phyloP scores from a whole-genome alignment of 2,797 vertebrate genomes.

The Urosaurus nigricauda region DNA sequence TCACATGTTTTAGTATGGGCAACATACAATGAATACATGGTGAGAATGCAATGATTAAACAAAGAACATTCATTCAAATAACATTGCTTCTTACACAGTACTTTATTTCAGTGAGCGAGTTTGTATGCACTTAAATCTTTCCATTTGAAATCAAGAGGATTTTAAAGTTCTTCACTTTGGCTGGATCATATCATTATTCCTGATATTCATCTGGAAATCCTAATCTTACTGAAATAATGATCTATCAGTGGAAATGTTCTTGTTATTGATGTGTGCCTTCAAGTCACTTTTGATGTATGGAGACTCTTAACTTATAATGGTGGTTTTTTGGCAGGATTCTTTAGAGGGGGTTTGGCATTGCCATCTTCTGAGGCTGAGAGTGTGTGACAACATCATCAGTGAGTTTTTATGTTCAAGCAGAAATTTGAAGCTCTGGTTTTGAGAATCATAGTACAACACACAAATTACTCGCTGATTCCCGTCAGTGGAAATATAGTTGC shows the following conservation, averaged over 20 bases:
- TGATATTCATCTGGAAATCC: not conserved
- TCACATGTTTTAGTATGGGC: not conserved
- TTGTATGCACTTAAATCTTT: not conserved
- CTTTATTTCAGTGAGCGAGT: not conserved
- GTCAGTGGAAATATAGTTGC: not conserved
- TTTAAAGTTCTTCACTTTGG: not conserved
- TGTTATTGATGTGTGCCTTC: no score
- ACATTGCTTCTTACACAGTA: not conserved
- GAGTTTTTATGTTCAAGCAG: no score
- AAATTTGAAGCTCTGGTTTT: no score
- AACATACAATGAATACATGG: not conserved
- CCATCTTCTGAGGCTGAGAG: no score
- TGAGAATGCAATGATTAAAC: not conserved
- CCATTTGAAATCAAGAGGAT: not conserved
- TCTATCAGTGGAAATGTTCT: not conserved
- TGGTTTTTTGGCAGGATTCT: no score
- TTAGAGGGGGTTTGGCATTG: no score
- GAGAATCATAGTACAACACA: no score
- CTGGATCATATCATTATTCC: not conserved
- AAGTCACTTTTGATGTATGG: no score
- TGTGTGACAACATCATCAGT: no score
- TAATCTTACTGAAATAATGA: not conserved
- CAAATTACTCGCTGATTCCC: no score
- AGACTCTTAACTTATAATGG: no score
- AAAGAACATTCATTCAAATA: not conserved